Evolutionary conservation across 2,797 vertebrate genomes (phyloP).

Genomic region (Phataginus tetradactyla): DNA sequence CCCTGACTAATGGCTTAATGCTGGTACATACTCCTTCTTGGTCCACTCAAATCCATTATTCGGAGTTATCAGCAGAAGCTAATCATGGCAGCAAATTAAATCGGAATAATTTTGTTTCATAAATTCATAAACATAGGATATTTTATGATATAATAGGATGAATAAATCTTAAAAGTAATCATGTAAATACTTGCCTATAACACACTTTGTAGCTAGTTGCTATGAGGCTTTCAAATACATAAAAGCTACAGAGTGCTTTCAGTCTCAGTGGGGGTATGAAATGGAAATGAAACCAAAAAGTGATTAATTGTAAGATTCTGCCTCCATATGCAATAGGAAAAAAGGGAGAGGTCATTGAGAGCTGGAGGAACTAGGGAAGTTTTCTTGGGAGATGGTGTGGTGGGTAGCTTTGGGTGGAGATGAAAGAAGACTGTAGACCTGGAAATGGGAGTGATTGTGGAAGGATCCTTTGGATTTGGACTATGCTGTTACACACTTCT

Average conservation of each 20-base stretch:
- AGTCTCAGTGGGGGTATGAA: not conserved
- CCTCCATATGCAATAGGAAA: not conserved
- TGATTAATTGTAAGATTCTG: not conserved
- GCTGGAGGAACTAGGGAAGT: not conserved
- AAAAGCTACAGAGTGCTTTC: not conserved
- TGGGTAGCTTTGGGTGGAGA: not conserved
- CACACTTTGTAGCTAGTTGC: not conserved
- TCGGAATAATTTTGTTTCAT: constrained; percentile 20
- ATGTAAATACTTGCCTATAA: not conserved
- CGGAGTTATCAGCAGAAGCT: not conserved
- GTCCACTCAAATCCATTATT: not conserved
- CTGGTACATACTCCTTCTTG: not conserved
- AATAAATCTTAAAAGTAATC: not conserved
- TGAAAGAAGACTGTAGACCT: not conserved
- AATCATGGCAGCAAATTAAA: not conserved
- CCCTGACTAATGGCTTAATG: not conserved
- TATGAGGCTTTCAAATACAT: not conserved
- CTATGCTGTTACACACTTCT: not conserved
- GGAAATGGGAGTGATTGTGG: not conserved
- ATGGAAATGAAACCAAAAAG: not conserved
- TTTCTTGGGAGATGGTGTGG: not conserved
- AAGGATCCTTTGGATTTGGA: not conserved
- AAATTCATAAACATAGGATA: not conserved
- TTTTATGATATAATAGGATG: not conserved
- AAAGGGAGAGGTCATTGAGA: not conserved